Conservation (phyloP, 2,113 vertebrate genomes). For the Haemorhous mexicanus region DNA sequence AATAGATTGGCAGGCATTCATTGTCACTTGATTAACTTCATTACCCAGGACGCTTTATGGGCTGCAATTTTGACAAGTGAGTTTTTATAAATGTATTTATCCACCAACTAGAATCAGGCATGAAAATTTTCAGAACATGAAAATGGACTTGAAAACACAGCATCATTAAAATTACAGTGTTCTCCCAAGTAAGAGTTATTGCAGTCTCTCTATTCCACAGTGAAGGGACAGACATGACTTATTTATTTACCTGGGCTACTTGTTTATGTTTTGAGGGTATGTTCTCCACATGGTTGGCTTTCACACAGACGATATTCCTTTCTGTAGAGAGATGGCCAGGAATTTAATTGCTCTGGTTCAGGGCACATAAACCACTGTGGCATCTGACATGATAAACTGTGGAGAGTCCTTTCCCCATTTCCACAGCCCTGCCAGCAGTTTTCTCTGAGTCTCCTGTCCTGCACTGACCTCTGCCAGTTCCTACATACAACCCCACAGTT, state of each 20-base stretch:
- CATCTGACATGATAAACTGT: not conserved
- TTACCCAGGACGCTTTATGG: not conserved
- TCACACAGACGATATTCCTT: conserved; percentile 79
- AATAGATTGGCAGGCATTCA: not conserved
- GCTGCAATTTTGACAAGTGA: not conserved
- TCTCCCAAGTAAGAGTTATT: not conserved
- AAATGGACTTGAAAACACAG: not conserved
- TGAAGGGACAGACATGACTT: not conserved
- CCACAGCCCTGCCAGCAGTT: not conserved
- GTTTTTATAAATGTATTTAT: not conserved
- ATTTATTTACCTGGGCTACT: conserved; percentile 71
- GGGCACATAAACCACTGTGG: not conserved
- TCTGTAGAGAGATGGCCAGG: conserved; percentile 11
- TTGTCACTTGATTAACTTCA: not conserved
- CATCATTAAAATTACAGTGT: not conserved
- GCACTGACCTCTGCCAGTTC: conserved; percentile 69
- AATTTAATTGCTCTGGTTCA: not conserved
- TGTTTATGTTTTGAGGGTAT: conserved; percentile 80
- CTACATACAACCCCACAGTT: conserved; percentile 82
- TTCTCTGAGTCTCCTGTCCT: not conserved
- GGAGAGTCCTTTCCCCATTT: not conserved
- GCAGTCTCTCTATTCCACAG: not conserved
- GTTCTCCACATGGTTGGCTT: conserved; percentile 75
- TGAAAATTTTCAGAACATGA: not conserved
- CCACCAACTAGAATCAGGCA: not conserved